Base-by-base conservation (phyloP, 2,888 invertebrate genomes). In the Lysandra coridon region DNA sequence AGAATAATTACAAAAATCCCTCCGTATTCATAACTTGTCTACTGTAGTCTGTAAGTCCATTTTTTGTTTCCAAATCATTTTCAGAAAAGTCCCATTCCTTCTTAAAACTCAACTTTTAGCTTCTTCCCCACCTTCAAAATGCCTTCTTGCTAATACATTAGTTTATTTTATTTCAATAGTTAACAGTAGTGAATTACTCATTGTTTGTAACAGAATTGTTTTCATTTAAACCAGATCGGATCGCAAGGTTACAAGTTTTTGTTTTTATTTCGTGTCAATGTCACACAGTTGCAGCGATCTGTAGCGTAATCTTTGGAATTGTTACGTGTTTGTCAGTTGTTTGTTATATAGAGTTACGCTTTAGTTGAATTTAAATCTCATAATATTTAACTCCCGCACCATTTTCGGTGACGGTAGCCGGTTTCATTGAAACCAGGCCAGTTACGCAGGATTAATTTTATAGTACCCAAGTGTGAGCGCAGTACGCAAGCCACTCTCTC, bases 181-280 rank as follows among this genome's bases (percentile, higher is more conserved):
- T 14, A 33, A 69, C 33, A 33, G 23, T 30, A 69, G 14, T 69
- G 14, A 14, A 69, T 76, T 76, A 57, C 57, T 76, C 76, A 57
- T 57, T 76, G 76, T 76, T 57, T 53, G 49, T 75, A 30, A 49
- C 4, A 75, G 75, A 75, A 75, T 75, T 53, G 76, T 76, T 53
- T 76, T 53, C 53, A 57, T 57, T 76, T 53, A 23, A 57, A 76
- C 57, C 53, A 76, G 76, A 76, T 76, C 76, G 53, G 76, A 57
- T 76, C 76, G 14, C 76, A 53, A 76, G 76, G 76, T 53, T 33
- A 76, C 14, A 33, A 33, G 76, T 57, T 76, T 76, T 57, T 76
- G 76, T 76, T 76, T 76, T 40, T 74, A 33, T 75, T 76, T 53
- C 17, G 76, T 76, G 76, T 76, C 76, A 76, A 37, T 76, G 76